phyloP scores from a whole-genome alignment of 64 coral and sea anemone species.

The Pocillopora verrucosa region DNA sequence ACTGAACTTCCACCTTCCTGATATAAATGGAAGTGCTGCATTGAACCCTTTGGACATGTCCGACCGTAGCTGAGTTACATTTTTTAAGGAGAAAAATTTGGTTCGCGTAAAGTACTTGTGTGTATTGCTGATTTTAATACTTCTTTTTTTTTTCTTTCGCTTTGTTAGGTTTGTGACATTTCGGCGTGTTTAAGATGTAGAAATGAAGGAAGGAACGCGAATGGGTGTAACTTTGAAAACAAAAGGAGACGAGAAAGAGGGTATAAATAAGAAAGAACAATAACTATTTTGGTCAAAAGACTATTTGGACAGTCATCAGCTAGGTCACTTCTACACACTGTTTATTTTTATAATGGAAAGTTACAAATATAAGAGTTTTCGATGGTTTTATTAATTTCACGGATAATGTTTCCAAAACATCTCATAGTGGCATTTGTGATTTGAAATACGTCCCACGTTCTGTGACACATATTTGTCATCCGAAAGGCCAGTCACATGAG shows the following conservation, averaged over 20 bases:
- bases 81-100: too few relatives aligned
- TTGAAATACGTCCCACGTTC: slow-evolving; percentile 34
- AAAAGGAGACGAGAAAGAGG: slow-evolving; percentile 33
- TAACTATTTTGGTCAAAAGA: slow-evolving; percentile 13
- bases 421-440: slow-evolving; percentile 49
- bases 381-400: slow-evolving; percentile 33
- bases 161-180: too few relatives aligned
- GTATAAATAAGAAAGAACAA: background rate
- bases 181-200: too few relatives aligned
- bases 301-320: slow-evolving; percentile 37
- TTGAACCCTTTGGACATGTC: too few relatives aligned
- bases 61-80: too few relatives aligned
- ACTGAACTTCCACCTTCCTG: too few relatives aligned
- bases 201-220: too few relatives aligned
- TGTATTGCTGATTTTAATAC: too few relatives aligned
- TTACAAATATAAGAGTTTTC: slow-evolving; percentile 38
- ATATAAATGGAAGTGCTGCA: too few relatives aligned
- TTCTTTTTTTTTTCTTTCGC: too few relatives aligned
- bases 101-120: too few relatives aligned
- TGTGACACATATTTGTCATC: slow-evolving; percentile 43
- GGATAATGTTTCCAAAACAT: slow-evolving; percentile 54
- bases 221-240: slow-evolving; percentile 15
- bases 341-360: slow-evolving; percentile 61
- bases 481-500: slow-evolving; percentile 22
- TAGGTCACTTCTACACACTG: slow-evolving; percentile 33